Percentiles rank a stretch among this genome's conserved stretches.
Conservation (phyloP, 2,113 vertebrate species). For the Chitala chitala region DNA sequence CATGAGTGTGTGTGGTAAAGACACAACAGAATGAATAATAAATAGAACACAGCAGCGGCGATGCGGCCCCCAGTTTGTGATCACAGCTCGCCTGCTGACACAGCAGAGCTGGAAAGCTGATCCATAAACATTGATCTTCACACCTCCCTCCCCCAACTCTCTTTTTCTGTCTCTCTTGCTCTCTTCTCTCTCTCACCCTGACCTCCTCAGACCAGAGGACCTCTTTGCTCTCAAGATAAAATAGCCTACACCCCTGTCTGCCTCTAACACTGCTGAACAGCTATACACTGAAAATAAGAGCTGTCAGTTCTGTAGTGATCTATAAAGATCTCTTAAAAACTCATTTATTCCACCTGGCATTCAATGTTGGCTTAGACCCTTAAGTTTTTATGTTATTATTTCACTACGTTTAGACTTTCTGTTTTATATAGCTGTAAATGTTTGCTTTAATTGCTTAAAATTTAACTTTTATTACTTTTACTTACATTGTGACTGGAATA, state of each 20-base stretch:
- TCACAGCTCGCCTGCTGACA: conserved; percentile 14
- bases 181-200: background rate
- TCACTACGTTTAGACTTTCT: too few species aligned
- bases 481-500: too few species aligned
- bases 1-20: background rate
- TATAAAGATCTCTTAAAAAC: too few species aligned
- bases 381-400: too few species aligned
- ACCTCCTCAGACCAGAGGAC: background rate
- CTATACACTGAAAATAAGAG: too few species aligned
- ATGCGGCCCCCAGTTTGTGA: background rate
- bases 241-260: background rate
- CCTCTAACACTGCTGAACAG: background rate
- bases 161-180: background rate
- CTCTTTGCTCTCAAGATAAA: background rate
- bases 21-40: conserved; percentile 20
- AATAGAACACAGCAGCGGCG: background rate
- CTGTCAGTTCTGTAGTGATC: too few species aligned
- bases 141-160: background rate
- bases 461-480: too few species aligned
- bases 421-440: too few species aligned
- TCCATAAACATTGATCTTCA: conserved; percentile 18
- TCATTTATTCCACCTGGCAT: too few species aligned
- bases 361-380: too few species aligned
- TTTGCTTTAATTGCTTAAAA: too few species aligned
- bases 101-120: background rate